Base-by-base conservation (phyloP, 1,140 invertebrate genomes). In the Aricia agestis region DNA sequence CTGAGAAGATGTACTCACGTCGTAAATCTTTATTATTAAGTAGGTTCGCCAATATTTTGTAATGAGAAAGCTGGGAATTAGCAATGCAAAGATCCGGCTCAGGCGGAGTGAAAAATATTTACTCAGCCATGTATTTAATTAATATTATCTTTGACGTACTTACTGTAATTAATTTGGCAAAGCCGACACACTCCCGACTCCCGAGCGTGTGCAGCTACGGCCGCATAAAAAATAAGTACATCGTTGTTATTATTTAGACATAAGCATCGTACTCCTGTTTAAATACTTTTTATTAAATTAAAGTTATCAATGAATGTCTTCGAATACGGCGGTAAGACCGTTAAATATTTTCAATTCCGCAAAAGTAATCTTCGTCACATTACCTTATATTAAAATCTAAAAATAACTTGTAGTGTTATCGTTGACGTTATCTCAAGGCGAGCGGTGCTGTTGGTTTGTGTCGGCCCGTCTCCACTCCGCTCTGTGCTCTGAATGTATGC, bases 351-450 rank as follows among this genome's bases (percentile, higher is more conserved):
- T 65, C 59, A 59, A 77, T 76, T 76, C 61, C 71, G 76, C 70
- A 69, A 76, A 76, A 73, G 70, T 76, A 75, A 77, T 74, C 75
- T 71, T 73, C 72, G 74, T 74, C 73, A 74, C 72, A 79, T 84
- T 88, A 87, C 82, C 82, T 89, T 90, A 90, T 89, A 88, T 85
- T 84, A 82, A 85, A 77, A 83, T 86, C 85, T 91, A 90, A 88
- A 89, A 87, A 90, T 91, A 91, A 73, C 74, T 76, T 72, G 78
- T 78, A 85, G 80, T 82, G 86, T 91, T 91, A 91, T 91, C 89
- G 79, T 78, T 78, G 79, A 81, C 84, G 85, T 89, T 91, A 91
- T 91, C 87, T 89, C 86, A 87, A 89, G 86, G 87, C 82, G 82
- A 90, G 82, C 13, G 45, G 75, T 76, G 82, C 67, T 75, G 76